Base-by-base conservation (phyloP, 1,140 invertebrate species). In the Lepidostoma basale region DNA sequence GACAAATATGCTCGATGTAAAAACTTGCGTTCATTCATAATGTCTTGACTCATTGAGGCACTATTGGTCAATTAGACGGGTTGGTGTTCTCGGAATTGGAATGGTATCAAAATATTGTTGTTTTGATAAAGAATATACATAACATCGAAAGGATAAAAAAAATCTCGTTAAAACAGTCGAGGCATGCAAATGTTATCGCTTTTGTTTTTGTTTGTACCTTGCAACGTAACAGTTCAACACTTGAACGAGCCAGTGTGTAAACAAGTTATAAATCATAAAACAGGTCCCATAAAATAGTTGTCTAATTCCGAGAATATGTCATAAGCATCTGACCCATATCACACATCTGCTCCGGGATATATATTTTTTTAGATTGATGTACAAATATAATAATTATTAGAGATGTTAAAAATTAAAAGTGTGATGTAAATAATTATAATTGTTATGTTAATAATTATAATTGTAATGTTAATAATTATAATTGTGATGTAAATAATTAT, bases 151-250 rank as follows among this genome's bases (percentile, higher is more conserved):
- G 16, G 20, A 23, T 20, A 47, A 45, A 20, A 47, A 47, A 3
- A 47, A 4, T 47, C 44, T 47, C 20, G 44, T 47, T 23, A 20
- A 0, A 47, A 47, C 44, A 49, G 45, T n/a, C 25, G n/a, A n/a
- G 45, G 22, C 16, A 1, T 26, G 45, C 22, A 49, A 10, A 49
- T 23, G n/a, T 12, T 49, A 23, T 49, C 20, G 23, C 25, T n/a
- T 49, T n/a, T n/a, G n/a, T n/a, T n/a, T 49, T 22, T 49, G 12
- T 22, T 5, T 49, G 22, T 49, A 22, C 45, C 45, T 49, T 49
- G 45, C 10, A 49, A 22, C 45, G 45, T 49, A 49, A 49, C 45
- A 49, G 45, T 23, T 23, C 12, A 10, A 49, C 45, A 25, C 45
- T 49, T 49, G 22, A 4, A 22, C 45, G 25, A 9, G 45, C n/a